Evolutionary conservation across 2,113 vertebrate species (phyloP).

Genomic region (Anser brachyrhynchus): DNA sequence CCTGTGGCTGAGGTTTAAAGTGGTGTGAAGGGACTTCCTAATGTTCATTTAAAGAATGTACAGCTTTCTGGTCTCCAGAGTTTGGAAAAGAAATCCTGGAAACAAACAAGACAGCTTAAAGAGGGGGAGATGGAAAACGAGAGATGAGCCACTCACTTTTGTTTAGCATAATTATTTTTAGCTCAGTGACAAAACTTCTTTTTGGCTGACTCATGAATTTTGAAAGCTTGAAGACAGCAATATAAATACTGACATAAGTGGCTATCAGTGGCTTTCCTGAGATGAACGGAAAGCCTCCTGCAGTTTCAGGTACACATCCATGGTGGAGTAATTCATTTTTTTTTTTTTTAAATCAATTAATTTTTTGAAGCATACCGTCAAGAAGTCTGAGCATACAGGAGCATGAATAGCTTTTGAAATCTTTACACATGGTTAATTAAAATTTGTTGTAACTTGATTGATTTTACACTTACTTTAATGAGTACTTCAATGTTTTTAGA

Average conservation of each 20-base stretch:
- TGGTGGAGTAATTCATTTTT: background rate
- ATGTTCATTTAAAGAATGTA: background rate
- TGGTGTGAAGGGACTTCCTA: background rate
- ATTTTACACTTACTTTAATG: background rate
- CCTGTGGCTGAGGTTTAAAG: background rate
- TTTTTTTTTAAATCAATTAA: background rate
- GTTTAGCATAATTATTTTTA: constrained; percentile 50
- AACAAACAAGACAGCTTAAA: background rate
- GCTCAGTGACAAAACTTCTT: background rate
- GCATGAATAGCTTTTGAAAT: background rate
- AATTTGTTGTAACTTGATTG: background rate
- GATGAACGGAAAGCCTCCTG: background rate
- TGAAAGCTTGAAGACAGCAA: background rate
- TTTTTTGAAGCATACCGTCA: background rate
- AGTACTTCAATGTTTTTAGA: background rate
- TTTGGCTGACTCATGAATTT: background rate
- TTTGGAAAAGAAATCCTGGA: background rate
- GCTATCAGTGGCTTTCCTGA: background rate
- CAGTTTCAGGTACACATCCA: background rate
- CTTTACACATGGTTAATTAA: background rate
- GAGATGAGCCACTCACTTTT: background rate
- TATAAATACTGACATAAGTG: background rate
- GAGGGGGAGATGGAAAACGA: background rate
- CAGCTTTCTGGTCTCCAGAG: background rate
- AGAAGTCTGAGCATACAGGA: background rate